Evolutionary conservation across 35 echinoderm and acorn worm genomes (phyloP), one percentile per base, ranked within the genome.

Genomic region (Holothuria glaberrima): DNA sequence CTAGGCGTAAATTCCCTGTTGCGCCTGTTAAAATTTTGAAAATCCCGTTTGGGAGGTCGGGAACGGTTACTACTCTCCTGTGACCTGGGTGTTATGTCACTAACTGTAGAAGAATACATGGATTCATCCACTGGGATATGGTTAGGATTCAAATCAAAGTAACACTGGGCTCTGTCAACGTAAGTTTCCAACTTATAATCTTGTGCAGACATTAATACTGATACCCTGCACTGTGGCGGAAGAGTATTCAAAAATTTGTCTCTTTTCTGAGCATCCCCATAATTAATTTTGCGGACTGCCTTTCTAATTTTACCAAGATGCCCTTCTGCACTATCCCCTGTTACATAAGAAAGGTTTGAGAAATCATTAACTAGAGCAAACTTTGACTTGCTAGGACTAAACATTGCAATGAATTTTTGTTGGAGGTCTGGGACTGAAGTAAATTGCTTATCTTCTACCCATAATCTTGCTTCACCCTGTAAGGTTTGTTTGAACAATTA

Each of bases 241-340:
- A 64, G 60, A 12, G 60, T 64, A 64, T 5, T 64, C 60, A 64
- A 64, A 64, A 64, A 64, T 64, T 64, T 71, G 68, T 71, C 21
- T 6, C 13, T 71, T 30, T 6, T 30, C 13, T 71, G 68, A 71
- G 7, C 68, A 71, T 71, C 21, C 5, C 28, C 68, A 71, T 71
- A 71, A 71, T 30, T 30, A 13, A 71, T 71, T 71, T 71, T 71
- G 68, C 68, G 3, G 13, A 24, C 68, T 71, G 68, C 68, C 68
- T 71, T 24, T 71, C 68, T 71, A 32, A 71, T 71, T 30, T 71
- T 71, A 30, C 12, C 27, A 6, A 30, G 27, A 71, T 30, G 27
- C 28, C 21, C 28, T 71, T 71, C 68, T 71, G 68, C 68, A 71
- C 68, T 71, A 32, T 71, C 28, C 20, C 19, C 60, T 27, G 19